Evolutionary conservation across 2,888 invertebrate species (phyloP), one percentile per base, ranked within the genome.

Genomic region (Rhopalosiphum nymphaeae): DNA sequence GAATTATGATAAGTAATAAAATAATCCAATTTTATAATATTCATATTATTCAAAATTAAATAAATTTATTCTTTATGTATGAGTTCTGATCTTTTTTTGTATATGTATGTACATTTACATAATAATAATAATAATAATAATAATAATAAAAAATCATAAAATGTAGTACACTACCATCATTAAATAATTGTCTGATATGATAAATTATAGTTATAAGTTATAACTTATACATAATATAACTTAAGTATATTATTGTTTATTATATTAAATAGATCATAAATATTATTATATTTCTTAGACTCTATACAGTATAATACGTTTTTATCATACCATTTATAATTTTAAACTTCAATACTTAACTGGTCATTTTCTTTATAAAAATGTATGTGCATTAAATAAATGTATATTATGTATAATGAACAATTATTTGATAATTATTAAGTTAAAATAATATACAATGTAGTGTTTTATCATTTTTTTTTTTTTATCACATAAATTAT

Each of bases 21-120:
- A 4, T 85, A 56, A 85, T 85, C 13, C 42, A n/a, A 67, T 91
- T 25, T 57, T 3, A n/a, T 92, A 61, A 44, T 42, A 56, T 57
- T 91, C 4, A 89, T 89, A 57, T 49, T 49, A 49, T 92, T 53
- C 26, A 49, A 67, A 36, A 92, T 92, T 91, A 57, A 87, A 87
- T 92, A 44, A 78, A 88, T 92, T 10, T 44, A 26, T 36, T 49
- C 26, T 49, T 3, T 46, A 9, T 61, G 26, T 29, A 57, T 49
- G 29, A 61, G 26, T 87, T 87, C 9, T 61, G 87, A 87, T 49
- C 46, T 49, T n/a, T 21, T 49, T 46, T 90, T 26, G 0, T 91
- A 25, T n/a, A 61, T 91, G 57, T 49, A 86, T 26, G 13, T 13
- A 36, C 36, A 67, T 67, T 67, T 36, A 67, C 67, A 36, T 67